Evolutionary conservation across 1,140 invertebrate genomes (phyloP).

Genomic region (Hylaeus anthracinus): DNA sequence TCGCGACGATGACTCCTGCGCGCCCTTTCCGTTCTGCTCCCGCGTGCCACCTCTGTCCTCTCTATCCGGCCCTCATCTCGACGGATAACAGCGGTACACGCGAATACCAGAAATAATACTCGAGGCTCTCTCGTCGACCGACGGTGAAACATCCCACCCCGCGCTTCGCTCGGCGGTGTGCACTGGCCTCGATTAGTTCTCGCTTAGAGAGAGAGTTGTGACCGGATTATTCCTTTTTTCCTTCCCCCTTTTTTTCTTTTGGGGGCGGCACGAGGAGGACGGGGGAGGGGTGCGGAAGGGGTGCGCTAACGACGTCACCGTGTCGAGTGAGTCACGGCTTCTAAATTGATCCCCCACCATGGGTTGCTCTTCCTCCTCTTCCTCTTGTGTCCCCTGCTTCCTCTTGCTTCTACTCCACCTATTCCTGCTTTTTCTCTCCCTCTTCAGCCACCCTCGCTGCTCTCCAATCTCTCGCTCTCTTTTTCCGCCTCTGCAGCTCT

Average conservation of each 20-base stretch:
- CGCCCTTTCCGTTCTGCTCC: conserved; percentile 47
- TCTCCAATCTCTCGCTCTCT: background rate
- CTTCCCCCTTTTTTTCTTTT: conserved; percentile 7
- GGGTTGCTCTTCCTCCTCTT: conserved; percentile 7
- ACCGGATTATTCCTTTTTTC: conserved; percentile 43
- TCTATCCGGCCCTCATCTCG: conserved; percentile 9
- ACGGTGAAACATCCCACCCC: conserved; percentile 5
- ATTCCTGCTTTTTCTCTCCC: conserved; percentile 8
- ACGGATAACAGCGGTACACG: conserved; percentile 25
- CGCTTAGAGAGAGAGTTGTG: conserved; percentile 53
- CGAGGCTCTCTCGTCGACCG: conserved; percentile 35
- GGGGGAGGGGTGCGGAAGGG: conserved; percentile 28
- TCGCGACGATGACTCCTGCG: conserved; percentile 45
- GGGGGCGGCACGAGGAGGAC: background rate
- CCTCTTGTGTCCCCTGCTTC: background rate
- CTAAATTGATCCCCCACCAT: conserved; percentile 59
- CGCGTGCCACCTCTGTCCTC: conserved; percentile 5
- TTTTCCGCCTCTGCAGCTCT: background rate
- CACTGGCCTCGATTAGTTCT: conserved; percentile 57
- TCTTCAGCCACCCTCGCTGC: background rate
- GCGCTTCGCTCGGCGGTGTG: conserved; percentile 2
- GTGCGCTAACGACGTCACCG: conserved; percentile 59
- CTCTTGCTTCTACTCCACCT: conserved; percentile 16
- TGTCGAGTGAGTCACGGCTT: conserved; percentile 59
- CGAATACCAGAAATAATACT: conserved; percentile 59